A percentile compares a stretch with the other conserved stretches of the same genome.
These are phyloP conservation scores for Ostrea edulis DNA, from an alignment of 1,140 invertebrate species.

Conservation along the genomic window DNA sequence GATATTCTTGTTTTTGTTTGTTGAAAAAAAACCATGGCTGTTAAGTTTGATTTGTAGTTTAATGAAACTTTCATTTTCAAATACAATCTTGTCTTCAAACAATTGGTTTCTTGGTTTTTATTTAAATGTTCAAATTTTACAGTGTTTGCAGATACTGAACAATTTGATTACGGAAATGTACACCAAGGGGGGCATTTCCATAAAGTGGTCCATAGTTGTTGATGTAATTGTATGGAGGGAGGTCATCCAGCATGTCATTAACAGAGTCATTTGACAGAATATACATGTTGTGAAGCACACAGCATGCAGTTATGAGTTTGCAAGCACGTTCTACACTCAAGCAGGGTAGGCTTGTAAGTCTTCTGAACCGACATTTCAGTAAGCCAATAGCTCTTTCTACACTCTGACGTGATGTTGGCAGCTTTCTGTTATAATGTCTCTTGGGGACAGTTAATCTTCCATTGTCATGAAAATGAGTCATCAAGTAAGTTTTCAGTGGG, in stretches of 20 bases:
- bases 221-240: not conserved
- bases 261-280: constrained; percentile 3
- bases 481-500: too few relatives aligned
- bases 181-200: too few relatives aligned
- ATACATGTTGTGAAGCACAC: too few relatives aligned
- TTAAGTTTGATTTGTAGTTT: not conserved
- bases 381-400: constrained; percentile 25
- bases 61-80: not conserved
- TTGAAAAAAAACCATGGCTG: constrained; percentile 5
- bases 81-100: not conserved
- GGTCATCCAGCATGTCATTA: constrained; percentile 7
- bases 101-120: too few relatives aligned
- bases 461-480: too few relatives aligned
- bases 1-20: too few relatives aligned
- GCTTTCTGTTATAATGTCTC: not conserved
- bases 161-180: too few relatives aligned
- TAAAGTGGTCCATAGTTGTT: constrained; percentile 20
- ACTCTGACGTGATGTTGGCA: not conserved
- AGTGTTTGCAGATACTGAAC: constrained; percentile 2
- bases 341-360: too few relatives aligned
- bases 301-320: too few relatives aligned
- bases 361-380: too few relatives aligned
- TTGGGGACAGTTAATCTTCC: not conserved
- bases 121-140: not conserved
- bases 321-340: too few relatives aligned